These are phyloP conservation scores for Saccopteryx leptura DNA, from an alignment of 2,113 vertebrate genomes.

Conservation along the genomic window DNA sequence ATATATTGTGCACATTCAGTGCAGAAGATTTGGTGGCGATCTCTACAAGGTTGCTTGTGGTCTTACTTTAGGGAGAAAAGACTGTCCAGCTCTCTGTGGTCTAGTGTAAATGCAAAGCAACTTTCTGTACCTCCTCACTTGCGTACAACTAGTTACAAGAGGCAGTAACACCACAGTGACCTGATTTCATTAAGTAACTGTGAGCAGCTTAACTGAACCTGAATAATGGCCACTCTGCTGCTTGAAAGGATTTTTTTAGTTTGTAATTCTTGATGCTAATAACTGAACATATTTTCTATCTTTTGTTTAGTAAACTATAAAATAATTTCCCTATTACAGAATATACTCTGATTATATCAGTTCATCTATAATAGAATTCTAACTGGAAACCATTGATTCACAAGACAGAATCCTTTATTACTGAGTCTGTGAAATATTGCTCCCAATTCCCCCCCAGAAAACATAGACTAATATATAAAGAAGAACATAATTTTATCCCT, in stretches of 20 bases:
- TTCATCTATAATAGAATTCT: not conserved
- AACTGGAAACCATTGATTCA: slow-evolving; percentile 29
- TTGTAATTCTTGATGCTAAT: not conserved
- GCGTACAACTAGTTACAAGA: slow-evolving; percentile 56
- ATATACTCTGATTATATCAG: not conserved
- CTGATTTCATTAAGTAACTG: slow-evolving; percentile 69
- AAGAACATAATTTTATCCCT: not conserved
- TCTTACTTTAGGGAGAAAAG: not conserved
- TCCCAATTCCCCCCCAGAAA: not conserved
- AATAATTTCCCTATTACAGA: not conserved
- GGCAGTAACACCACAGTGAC: slow-evolving; percentile 46
- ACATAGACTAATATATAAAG: not conserved
- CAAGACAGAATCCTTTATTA: not conserved
- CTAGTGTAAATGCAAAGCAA: slow-evolving; percentile 25
- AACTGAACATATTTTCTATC: not conserved
- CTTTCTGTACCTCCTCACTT: slow-evolving; percentile 47
- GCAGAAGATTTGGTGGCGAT: not conserved
- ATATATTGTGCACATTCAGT: not conserved
- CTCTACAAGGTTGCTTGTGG: not conserved
- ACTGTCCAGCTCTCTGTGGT: not conserved
- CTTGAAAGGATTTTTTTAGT: slow-evolving; percentile 14
- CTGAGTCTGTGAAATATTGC: not conserved
- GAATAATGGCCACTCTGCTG: slow-evolving; percentile 5
- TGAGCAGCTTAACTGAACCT: slow-evolving; percentile 71
- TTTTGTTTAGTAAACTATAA: slow-evolving; percentile 37